phyloP scores from a whole-genome alignment of 2,113 vertebrate species.

The Carassius carassius region DNA sequence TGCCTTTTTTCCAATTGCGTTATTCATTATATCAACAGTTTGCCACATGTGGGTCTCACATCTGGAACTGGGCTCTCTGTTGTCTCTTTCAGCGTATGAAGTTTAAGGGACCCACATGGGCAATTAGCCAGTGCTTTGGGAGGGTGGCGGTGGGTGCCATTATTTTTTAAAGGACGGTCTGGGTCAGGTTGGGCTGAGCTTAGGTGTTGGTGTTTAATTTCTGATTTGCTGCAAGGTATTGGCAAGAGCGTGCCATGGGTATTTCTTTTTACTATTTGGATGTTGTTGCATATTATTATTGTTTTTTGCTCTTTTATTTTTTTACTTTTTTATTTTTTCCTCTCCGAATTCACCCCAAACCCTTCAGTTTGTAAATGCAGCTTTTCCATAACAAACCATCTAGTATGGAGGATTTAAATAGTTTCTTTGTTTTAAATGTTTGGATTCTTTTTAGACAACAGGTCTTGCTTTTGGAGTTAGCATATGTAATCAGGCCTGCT shows the following conservation, averaged over 20 bases:
- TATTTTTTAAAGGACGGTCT: constrained; percentile 45
- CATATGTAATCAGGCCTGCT: not conserved
- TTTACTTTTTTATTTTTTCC: not conserved
- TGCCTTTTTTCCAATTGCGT: constrained; percentile 73
- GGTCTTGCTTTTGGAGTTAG: not conserved
- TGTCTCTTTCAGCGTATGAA: constrained; percentile 50
- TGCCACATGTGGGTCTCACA: constrained; percentile 73
- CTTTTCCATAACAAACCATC: not conserved
- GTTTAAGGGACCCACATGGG: constrained; percentile 64
- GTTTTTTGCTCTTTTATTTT: not conserved
- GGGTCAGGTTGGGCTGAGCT: constrained; percentile 29
- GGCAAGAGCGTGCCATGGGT: not conserved
- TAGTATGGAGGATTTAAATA: not conserved
- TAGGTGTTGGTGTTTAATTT: constrained; percentile 37
- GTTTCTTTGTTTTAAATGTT: not conserved
- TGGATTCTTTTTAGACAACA: not conserved
- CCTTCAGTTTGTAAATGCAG: not conserved
- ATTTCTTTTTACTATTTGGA: not conserved
- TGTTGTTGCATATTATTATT: not conserved
- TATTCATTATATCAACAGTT: constrained; percentile 74
- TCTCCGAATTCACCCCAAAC: not conserved
- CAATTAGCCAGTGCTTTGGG: constrained; percentile 66
- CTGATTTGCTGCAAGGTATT: not conserved
- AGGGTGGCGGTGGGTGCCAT: constrained; percentile 49
- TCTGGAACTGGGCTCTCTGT: constrained; percentile 63